Conservation (phyloP, 2,888 invertebrate genomes). For the Meteorus cinctellus region DNA sequence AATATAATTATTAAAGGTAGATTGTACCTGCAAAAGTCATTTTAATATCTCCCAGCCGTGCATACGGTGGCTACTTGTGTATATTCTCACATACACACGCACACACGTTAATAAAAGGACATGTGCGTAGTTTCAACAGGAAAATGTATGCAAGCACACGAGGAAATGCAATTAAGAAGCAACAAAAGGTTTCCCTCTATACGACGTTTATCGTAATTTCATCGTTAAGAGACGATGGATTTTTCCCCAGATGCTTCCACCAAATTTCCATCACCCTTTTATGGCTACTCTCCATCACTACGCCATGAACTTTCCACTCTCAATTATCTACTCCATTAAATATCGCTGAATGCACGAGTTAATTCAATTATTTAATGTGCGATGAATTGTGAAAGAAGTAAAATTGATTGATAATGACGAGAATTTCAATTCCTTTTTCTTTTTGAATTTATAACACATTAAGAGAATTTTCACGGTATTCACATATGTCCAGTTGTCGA, state of each 20-base stretch:
- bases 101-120: not conserved
- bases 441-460: not conserved
- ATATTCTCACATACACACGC: not conserved
- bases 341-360: not conserved
- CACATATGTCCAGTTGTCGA: not conserved
- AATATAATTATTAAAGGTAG: constrained; percentile 48
- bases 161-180: constrained; percentile 56
- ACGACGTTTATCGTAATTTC: constrained; percentile 56
- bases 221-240: constrained; percentile 46
- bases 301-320: not conserved
- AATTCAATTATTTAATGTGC: not conserved
- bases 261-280: not conserved
- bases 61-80: not conserved
- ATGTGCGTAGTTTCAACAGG: not conserved
- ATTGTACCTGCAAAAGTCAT: constrained; percentile 46
- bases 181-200: constrained; percentile 24
- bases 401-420: not conserved
- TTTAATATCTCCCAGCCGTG: constrained; percentile 46
- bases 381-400: not conserved
- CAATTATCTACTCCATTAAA: not conserved
- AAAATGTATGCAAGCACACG: not conserved
- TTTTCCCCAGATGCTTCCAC: not conserved
- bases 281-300: not conserved
- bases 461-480: too few species aligned
- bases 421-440: not conserved